phyloP scores from a whole-genome alignment of 2,113 vertebrate species.

The Rynchops niger region DNA sequence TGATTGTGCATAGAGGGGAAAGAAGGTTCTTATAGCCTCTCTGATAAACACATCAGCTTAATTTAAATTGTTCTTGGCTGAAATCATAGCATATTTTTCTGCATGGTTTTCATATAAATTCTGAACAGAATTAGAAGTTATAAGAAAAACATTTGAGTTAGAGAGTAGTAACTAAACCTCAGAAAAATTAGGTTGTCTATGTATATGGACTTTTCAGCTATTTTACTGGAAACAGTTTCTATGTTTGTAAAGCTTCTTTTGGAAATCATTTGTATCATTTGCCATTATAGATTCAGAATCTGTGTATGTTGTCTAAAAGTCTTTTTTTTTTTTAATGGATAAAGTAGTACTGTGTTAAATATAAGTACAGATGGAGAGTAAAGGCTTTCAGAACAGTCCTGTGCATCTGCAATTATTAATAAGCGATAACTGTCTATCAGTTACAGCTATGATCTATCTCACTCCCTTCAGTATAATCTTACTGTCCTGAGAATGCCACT shows the following conservation, averaged over 20 bases:
- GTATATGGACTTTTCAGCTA: background rate
- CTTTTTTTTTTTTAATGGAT: background rate
- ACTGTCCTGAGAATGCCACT: conserved; percentile 86
- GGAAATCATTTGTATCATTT: background rate
- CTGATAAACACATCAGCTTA: background rate
- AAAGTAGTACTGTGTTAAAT: background rate
- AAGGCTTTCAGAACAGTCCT: background rate
- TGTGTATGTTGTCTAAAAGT: background rate
- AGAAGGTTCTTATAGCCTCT: background rate
- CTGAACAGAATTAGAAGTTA: background rate
- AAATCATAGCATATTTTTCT: background rate
- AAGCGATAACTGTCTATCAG: conserved; percentile 73
- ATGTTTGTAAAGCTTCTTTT: background rate
- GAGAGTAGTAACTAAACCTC: background rate
- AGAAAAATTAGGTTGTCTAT: background rate
- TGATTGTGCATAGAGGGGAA: background rate
- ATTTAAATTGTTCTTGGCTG: background rate
- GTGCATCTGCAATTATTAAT: conserved; percentile 19
- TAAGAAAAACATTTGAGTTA: background rate
- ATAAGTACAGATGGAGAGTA: background rate
- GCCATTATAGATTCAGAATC: background rate
- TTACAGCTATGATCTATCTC: conserved; percentile 97
- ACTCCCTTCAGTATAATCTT: conserved; percentile 96
- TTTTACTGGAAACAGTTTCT: background rate
- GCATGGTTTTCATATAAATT: background rate